Base-by-base conservation (phyloP, 2,797 vertebrate species). In the Melanotaenia nigrans region DNA sequence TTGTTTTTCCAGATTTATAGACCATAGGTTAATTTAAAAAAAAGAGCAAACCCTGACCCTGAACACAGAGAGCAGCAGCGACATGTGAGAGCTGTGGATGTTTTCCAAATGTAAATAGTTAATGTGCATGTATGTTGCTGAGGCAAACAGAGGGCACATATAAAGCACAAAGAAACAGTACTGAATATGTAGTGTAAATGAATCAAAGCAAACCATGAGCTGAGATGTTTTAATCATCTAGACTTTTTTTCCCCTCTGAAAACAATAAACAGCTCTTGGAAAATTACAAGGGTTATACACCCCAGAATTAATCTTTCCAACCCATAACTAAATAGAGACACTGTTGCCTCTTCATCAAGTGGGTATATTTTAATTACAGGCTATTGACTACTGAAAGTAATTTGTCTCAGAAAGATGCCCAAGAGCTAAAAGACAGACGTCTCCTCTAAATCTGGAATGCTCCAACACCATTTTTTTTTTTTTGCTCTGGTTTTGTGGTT, bases 341-440 rank as follows among this genome's bases (percentile, higher is more conserved):
- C 87, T 54, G 82, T 79, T 87, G 82, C 89, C 68, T 86, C 89
- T 85, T 86, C 85, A 90, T 93, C 89, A 90, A 91, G 87, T 89
- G 87, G 90, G 89, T 91, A 84, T 88, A 84, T 90, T 92, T 94
- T 94, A 94, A 95, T 95, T 91, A 94, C 90, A 95, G 91, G 77
- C 89, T 90, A 91, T 92, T 92, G 88, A 90, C 89, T 82, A 89
- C 87, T 88, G 82, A 90, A 89, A 88, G 88, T 92, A 91, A 92
- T 94, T 94, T 94, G 93, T 94, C 90, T 93, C 83, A 93, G 89
- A 92, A 91, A 91, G 77, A 92, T 88, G 87, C 89, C 93, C 89
- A 64, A 84, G 81, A 91, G 93, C 87, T 76, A 92, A 79, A 88
- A 90, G 90, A 88, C 89, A 92, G 92, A 86, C 92, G 88, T 90